Conservation (phyloP, 2,113 vertebrate species). For the Paralichthys olivaceus region DNA sequence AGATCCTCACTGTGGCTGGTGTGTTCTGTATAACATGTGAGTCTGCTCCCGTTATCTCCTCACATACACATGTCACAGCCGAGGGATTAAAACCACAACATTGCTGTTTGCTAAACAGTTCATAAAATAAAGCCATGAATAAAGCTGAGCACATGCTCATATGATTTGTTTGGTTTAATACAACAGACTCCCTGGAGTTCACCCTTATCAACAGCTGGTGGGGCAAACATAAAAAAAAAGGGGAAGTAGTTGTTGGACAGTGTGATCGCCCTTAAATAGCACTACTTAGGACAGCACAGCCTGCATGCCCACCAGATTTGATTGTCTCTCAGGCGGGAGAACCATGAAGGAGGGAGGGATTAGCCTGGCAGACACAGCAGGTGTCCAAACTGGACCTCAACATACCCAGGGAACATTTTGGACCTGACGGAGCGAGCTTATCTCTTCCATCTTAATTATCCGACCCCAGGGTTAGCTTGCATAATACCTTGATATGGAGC, state of each 20-base stretch:
- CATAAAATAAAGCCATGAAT: constrained; percentile 21
- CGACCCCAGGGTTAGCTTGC: constrained; percentile 74
- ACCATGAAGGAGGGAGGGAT: constrained; percentile 58
- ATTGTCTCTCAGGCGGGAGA: constrained; percentile 36
- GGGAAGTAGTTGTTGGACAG: constrained; percentile 47
- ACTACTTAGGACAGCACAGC: constrained; percentile 53
- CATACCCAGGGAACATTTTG: constrained; percentile 67
- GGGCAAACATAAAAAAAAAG: constrained; percentile 1
- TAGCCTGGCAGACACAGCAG: constrained; percentile 54
- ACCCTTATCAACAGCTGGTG: constrained; percentile 56
- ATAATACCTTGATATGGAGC: constrained; percentile 74
- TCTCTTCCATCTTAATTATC: constrained; percentile 78
- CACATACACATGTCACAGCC: constrained; percentile 7
- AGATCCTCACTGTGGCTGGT: constrained; percentile 97
- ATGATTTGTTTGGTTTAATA: constrained; percentile 41
- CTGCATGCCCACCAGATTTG: constrained; percentile 36
- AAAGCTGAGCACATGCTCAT: constrained; percentile 12
- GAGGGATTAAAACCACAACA: constrained; percentile 45
- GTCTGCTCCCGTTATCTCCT: constrained; percentile 67
- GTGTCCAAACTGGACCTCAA: constrained; percentile 52
- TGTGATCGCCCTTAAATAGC: constrained; percentile 51
- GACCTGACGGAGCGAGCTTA: constrained; percentile 65
- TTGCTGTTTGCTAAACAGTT: constrained; percentile 38
- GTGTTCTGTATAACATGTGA: constrained; percentile 93
- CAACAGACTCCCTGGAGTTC: constrained; percentile 36